phyloP scores from a whole-genome alignment of 1,140 invertebrate species.

The Marisa cornuarietis region DNA sequence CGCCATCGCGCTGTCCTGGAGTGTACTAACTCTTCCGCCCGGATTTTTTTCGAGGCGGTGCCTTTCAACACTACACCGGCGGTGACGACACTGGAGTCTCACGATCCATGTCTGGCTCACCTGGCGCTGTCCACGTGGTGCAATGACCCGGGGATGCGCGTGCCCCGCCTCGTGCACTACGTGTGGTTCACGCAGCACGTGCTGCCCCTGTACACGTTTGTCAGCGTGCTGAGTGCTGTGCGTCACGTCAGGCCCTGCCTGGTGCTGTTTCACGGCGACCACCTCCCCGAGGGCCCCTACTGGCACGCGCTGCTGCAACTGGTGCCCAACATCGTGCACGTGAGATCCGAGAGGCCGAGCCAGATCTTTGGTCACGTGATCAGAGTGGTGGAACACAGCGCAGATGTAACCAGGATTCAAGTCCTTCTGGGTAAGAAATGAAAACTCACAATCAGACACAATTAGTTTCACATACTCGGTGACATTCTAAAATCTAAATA shows the following conservation, averaged over 20 bases:
- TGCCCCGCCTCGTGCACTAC: constrained; percentile 24
- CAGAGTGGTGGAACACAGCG: constrained; percentile 37
- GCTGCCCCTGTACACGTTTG: constrained; percentile 12
- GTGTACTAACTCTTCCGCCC: not conserved
- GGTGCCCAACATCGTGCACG: constrained; percentile 34
- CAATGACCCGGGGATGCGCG: not conserved
- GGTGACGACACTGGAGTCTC: constrained; percentile 1
- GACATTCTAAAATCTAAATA: too few species aligned
- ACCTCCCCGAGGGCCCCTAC: constrained; percentile 32
- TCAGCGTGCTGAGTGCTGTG: constrained; percentile 23
- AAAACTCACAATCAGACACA: too few species aligned
- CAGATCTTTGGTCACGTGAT: constrained; percentile 35
- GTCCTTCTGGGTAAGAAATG: constrained; percentile 32
- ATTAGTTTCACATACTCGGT: too few species aligned
- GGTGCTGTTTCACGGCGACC: constrained; percentile 32
- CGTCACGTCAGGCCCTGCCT: constrained; percentile 35
- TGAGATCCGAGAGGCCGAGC: constrained; percentile 25
- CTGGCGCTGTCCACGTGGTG: not conserved
- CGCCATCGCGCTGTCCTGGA: not conserved
- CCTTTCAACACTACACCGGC: not conserved
- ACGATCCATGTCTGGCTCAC: not conserved
- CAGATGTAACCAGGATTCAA: constrained; percentile 37
- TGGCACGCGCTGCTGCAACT: constrained; percentile 31
- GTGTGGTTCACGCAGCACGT: constrained; percentile 9
- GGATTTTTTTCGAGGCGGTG: constrained; percentile 1